Conservation (phyloP, 92 coral and sea anemone species). For the Bergia puertoricense region DNA sequence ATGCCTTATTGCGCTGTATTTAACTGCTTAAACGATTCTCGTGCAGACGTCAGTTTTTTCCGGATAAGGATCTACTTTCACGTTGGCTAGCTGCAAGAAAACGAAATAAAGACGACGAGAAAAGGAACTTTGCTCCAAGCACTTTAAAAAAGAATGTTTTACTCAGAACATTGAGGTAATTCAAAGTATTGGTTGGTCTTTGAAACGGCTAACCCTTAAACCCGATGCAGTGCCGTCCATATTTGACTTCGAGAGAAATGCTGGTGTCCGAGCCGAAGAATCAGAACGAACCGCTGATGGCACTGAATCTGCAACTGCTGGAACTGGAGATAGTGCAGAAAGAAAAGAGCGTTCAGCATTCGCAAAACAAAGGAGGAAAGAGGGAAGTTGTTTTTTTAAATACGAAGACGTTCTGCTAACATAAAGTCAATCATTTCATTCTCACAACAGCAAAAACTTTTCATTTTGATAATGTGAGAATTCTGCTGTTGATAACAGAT, state of each 20-base stretch:
- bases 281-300: background rate
- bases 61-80: background rate
- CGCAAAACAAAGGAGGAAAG: slow-evolving; percentile 7
- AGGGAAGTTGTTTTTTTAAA: background rate
- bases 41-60: background rate
- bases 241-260: slow-evolving; percentile 16
- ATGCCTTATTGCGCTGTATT: slow-evolving; percentile 1
- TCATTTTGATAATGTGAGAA: background rate
- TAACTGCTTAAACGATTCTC: background rate
- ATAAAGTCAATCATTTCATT: background rate
- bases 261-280: background rate
- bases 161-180: background rate
- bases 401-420: background rate
- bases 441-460: background rate
- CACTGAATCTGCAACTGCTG: background rate
- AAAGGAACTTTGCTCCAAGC: slow-evolving; percentile 18
- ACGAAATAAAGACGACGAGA: background rate
- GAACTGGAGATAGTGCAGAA: background rate
- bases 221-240: slow-evolving; percentile 34
- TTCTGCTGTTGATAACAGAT: background rate
- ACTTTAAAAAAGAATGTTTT: slow-evolving; percentile 16
- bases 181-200: slow-evolving; percentile 21
- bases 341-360: background rate
- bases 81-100: background rate
- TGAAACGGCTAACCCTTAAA: slow-evolving; percentile 24